These are phyloP conservation scores for Neogobius melanostomus DNA, from an alignment of 2,113 vertebrate species.

Conservation along the genomic window DNA sequence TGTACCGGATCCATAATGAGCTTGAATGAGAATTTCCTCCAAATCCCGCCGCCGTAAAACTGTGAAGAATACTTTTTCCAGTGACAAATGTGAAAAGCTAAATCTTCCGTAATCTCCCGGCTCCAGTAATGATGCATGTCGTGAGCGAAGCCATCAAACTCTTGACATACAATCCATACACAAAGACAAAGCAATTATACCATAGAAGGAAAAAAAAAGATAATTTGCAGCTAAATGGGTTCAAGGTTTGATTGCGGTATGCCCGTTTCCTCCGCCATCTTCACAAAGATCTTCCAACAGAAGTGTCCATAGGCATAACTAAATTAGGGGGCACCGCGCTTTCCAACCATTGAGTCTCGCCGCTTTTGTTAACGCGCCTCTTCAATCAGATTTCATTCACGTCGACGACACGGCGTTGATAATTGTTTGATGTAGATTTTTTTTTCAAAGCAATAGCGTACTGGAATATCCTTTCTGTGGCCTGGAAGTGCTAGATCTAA, in stretches of 20 bases:
- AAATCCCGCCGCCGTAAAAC: conserved; percentile 47
- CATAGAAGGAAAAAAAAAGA: conserved; percentile 63
- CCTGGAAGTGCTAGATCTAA: conserved; percentile 34
- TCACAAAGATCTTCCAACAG: conserved; percentile 41
- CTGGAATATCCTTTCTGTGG: conserved; percentile 45
- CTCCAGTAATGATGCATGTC: conserved; percentile 66
- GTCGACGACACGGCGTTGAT: conserved; percentile 54
- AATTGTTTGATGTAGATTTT: conserved; percentile 58
- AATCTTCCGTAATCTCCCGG: conserved; percentile 49
- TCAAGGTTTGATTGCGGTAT: conserved; percentile 63
- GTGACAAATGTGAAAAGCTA: conserved; percentile 53
- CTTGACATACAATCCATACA: conserved; percentile 64
- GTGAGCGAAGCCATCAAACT: conserved; percentile 59
- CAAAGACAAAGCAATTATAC: conserved; percentile 69
- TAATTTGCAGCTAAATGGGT: conserved; percentile 56
- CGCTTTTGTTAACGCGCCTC: conserved; percentile 55
- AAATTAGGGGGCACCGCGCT: conserved; percentile 62
- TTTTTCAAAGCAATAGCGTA: conserved; percentile 24
- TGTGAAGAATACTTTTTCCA: conserved; percentile 51
- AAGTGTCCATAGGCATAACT: conserved; percentile 57
- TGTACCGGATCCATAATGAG: conserved; percentile 48
- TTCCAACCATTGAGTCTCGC: conserved; percentile 52
- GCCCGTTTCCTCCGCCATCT: conserved; percentile 54
- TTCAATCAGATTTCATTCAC: conserved; percentile 72
- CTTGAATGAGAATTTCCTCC: conserved; percentile 46